phyloP scores from a whole-genome alignment of 2,888 invertebrate species.

The Drosophila robusta region DNA sequence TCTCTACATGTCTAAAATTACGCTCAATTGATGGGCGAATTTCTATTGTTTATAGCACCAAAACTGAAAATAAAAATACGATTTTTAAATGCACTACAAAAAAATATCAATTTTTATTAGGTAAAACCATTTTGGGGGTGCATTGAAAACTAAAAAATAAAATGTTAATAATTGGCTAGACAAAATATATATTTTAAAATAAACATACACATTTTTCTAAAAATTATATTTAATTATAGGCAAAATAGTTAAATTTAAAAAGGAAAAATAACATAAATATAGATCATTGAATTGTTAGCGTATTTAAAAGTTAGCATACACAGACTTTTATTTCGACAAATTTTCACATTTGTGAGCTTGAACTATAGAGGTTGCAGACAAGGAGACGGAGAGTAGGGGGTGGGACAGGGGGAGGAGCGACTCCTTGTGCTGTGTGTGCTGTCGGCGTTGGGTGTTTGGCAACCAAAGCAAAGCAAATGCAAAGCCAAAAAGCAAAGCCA shows the following conservation, averaged over 20 bases:
- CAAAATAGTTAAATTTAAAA: no score
- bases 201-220: no score
- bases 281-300: conserved; percentile 18
- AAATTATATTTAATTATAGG: no score
- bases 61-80: conserved; percentile 11
- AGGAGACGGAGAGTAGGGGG: not conserved
- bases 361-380: not conserved
- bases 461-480: conserved; percentile 49
- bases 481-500: conserved; percentile 36
- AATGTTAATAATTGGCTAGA: no score
- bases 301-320: conserved; percentile 8
- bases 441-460: conserved; percentile 69
- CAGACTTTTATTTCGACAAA: conserved; percentile 25
- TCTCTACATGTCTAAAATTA: conserved; percentile 63
- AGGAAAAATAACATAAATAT: no score
- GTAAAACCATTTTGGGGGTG: no score
- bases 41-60: conserved; percentile 26
- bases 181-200: no score
- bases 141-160: no score
- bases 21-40: conserved; percentile 32
- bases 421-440: conserved; percentile 63
- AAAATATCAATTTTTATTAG: no score
- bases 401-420: not conserved
- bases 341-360: conserved; percentile 50
- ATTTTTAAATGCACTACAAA: conserved; percentile 26